Conservation (phyloP, 2,797 vertebrate genomes). For the Ataeniobius toweri region DNA sequence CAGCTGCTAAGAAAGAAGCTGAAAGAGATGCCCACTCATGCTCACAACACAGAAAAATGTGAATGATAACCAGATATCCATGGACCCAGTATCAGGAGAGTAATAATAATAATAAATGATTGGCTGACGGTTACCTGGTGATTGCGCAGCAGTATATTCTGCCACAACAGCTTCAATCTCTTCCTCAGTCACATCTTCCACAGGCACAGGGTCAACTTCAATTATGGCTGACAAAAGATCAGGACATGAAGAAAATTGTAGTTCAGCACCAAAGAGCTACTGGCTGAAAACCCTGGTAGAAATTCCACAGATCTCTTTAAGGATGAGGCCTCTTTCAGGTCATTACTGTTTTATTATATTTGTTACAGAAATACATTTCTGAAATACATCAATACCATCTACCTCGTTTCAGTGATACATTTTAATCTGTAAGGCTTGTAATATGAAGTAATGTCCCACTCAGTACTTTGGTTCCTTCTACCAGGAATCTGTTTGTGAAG, state of each 20-base stretch:
- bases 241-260: not conserved
- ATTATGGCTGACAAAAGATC: slow-evolving; percentile 34
- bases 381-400: not conserved
- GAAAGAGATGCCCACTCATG: no score
- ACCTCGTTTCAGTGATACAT: not conserved
- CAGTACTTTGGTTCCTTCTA: not conserved
- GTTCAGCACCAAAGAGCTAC: not conserved
- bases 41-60: no score
- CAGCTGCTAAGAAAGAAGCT: not conserved
- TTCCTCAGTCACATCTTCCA: slow-evolving; percentile 71
- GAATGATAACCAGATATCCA: no score
- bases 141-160: slow-evolving; percentile 47
- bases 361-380: not conserved
- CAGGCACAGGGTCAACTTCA: slow-evolving; percentile 61
- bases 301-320: not conserved
- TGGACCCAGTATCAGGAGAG: no score
- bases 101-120: not conserved
- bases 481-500: not conserved
- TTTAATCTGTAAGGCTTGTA: not conserved
- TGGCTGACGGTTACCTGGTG: slow-evolving; percentile 22
- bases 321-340: not conserved
- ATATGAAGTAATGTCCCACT: not conserved
- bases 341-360: no score
- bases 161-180: slow-evolving; percentile 54
- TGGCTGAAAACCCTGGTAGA: not conserved